Evolutionary conservation across 1,140 invertebrate genomes (phyloP), one percentile per base, ranked within the genome.

Genomic region (Listronotus oregonensis): DNA sequence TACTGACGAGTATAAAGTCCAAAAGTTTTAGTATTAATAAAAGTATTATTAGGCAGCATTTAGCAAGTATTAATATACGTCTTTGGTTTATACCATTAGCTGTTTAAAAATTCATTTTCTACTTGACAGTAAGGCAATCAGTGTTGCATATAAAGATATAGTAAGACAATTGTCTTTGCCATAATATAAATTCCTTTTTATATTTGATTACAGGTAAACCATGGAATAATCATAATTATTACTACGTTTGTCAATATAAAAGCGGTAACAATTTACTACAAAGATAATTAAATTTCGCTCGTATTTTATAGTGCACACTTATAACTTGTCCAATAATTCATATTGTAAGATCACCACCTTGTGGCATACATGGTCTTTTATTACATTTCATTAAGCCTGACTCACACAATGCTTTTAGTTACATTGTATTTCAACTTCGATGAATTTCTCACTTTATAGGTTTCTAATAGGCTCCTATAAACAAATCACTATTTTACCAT

Each of bases 301-400:
- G 49, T 68, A 68, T 64, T 58, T 56, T 58, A 68, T 64, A 50
- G 52, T 63, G 39, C 61, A 64, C 61, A 59, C 55, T 68, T 64
- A 51, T 51, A 68, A 56, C 60, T 32, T 63, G 66, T 63, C 66
- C 51, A 63, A 67, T 67, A 67, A 67, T 67, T 67, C 66, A 67
- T 63, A 50, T 27, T 43, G 32, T 32, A 67, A 51, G 52, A 57
- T 67, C 60, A 51, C 60, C 66, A 67, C 66, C 66, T 67, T 63
- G 66, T 61, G 66, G 66, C 60, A 54, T 63, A 49, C 60, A 63
- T 63, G 51, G 60, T 54, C 60, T 63, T 63, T 63, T 63, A 63
- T 63, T 63, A 63, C 60, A 40, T 54, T 63, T 63, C 60, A 63
- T 63, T 63, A 63, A 63, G 54, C 12, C 21, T 54, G 37, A 46